Evolutionary conservation across 2,113 vertebrate species (phyloP).

Genomic region (Salvelinus fontinalis): DNA sequence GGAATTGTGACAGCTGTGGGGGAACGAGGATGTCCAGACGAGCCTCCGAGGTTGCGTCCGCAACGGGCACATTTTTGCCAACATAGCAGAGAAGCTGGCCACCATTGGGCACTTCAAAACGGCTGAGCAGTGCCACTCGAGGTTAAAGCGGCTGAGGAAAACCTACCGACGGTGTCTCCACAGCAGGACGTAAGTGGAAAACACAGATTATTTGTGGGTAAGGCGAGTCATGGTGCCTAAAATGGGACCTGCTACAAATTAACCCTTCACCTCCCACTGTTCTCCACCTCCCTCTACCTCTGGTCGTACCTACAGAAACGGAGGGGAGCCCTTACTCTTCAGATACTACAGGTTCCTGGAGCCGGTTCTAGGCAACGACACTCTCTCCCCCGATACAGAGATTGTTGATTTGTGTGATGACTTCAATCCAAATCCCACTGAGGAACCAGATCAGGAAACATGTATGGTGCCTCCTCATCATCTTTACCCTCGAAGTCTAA

Average conservation of each 20-base stretch:
- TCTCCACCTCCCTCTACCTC: not conserved
- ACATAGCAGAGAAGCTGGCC: conserved; percentile 57
- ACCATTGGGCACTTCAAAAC: conserved; percentile 49
- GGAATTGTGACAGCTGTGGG: too few relatives aligned
- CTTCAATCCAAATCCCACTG: not conserved
- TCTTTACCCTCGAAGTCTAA: not conserved
- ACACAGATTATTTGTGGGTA: not conserved
- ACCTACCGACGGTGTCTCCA: conserved; percentile 61
- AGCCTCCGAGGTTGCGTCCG: conserved; percentile 60
- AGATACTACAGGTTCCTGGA: conserved; percentile 65
- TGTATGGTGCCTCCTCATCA: not conserved
- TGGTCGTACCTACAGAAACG: conserved; percentile 37
- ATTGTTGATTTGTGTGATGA: conserved; percentile 10
- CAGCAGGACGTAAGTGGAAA: conserved; percentile 49
- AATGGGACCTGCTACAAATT: too few relatives aligned
- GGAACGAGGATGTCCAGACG: conserved; percentile 61
- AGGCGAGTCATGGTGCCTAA: too few relatives aligned
- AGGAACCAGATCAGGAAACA: conserved; percentile 6
- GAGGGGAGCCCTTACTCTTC: conserved; percentile 45
- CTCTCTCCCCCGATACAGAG: conserved; percentile 15
- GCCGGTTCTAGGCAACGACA: conserved; percentile 60
- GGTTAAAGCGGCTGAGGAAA: conserved; percentile 66
- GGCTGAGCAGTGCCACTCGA: conserved; percentile 64
- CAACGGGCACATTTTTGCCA: conserved; percentile 59
- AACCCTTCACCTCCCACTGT: too few relatives aligned